phyloP scores from a whole-genome alignment of 2,113 vertebrate species.

The Orycteropus afer region DNA sequence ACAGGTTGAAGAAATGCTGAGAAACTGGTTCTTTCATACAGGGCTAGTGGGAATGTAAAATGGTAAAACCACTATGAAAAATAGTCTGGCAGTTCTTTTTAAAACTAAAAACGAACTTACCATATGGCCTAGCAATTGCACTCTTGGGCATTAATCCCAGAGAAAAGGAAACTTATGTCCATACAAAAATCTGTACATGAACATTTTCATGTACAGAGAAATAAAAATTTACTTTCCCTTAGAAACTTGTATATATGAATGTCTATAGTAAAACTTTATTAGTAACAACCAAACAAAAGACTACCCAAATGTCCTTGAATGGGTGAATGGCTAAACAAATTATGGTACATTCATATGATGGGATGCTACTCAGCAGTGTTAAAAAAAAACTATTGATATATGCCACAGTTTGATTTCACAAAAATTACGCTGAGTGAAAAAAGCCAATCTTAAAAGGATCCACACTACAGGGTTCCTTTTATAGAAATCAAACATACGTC shows the following conservation, averaged over 20 bases:
- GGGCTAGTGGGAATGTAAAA: not conserved
- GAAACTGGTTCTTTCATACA: not conserved
- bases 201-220: not conserved
- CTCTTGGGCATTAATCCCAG: not conserved
- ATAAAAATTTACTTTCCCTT: not conserved
- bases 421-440: not conserved
- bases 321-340: not conserved
- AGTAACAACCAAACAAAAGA: not conserved
- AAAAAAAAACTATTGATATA: not conserved
- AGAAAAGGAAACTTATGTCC: constrained; percentile 12
- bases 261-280: not conserved
- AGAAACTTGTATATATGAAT: constrained; percentile 29
- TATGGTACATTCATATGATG: not conserved
- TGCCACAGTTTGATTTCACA: not conserved
- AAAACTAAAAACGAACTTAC: constrained; percentile 31
- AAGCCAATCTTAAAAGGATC: no score
- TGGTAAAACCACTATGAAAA: not conserved
- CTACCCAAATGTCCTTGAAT: not conserved
- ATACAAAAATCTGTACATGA: not conserved
- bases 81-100: not conserved
- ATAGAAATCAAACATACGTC: not conserved
- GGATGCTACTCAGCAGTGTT: not conserved
- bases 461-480: not conserved
- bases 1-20: not conserved
- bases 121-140: not conserved